Percentiles rank a stretch among this genome's conserved stretches.
These are phyloP conservation scores for Apantesis nais DNA, from an alignment of 2,888 invertebrate species.

Conservation along the genomic window DNA sequence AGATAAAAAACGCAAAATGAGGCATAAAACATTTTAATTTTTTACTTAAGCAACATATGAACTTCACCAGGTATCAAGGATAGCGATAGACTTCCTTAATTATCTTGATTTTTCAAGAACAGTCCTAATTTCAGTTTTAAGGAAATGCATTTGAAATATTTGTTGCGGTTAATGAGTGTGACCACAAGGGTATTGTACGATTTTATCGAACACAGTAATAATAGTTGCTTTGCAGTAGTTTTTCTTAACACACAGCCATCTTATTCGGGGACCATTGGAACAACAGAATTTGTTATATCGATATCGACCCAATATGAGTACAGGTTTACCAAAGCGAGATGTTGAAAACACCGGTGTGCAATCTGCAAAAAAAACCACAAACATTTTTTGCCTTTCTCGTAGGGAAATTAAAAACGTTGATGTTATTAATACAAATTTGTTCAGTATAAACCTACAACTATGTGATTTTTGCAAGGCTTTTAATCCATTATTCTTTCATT, in stretches of 20 bases:
- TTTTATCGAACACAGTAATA: constrained; percentile 44
- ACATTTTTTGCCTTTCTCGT: not conserved
- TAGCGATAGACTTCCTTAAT: too few relatives aligned
- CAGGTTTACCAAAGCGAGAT: constrained; percentile 60
- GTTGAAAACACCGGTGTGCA: constrained; percentile 32
- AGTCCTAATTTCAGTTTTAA: not conserved
- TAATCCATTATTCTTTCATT: too few relatives aligned
- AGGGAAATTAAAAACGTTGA: too few relatives aligned
- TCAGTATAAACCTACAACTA: too few relatives aligned
- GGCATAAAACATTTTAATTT: not conserved
- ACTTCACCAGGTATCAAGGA: too few relatives aligned
- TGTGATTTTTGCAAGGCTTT: too few relatives aligned
- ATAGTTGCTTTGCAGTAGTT: constrained; percentile 48
- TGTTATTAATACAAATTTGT: too few relatives aligned
- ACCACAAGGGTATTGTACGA: constrained; percentile 29
- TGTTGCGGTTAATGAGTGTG: constrained; percentile 33
- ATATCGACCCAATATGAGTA: constrained; percentile 46
- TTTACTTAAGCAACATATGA: too few relatives aligned
- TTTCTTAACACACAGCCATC: constrained; percentile 54
- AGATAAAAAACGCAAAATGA: not conserved
- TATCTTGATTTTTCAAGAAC: not conserved
- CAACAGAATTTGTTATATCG: constrained; percentile 50
- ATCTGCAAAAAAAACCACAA: constrained; percentile 13
- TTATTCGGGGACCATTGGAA: constrained; percentile 34
- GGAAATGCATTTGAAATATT: not conserved